Base-by-base conservation (phyloP, 2,797 vertebrate genomes). In the Anguilla obscura region DNA sequence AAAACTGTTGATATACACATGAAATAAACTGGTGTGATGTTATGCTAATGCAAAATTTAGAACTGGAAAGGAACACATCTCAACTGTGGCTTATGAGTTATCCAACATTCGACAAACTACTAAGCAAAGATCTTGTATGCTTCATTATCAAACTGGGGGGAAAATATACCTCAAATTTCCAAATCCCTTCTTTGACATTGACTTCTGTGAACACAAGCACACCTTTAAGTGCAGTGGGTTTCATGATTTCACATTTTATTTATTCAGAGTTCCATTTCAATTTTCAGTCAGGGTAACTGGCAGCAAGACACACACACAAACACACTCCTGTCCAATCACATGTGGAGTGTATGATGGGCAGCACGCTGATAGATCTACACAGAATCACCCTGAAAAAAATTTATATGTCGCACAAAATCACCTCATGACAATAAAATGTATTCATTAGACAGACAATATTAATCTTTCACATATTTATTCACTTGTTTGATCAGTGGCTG, bases 241-340 rank as follows among this genome's bases (percentile, higher is more conserved):
- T 90, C 89, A 90, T 94, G 91, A 93, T 93, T 95, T 95, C 93
- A 95, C 94, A 95, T 96, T 96, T 96, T 91, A 92, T 92, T 87
- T 74, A 71, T 85, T 86, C 48, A 86, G 88, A 74, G 80, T 92
- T 89, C 85, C 52, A 80, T 86, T 84, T 27, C 36, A 50, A 89
- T 93, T 94, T 93, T 92, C 85, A 86, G 30, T 27, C 56, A 86
- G 8, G 86, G 79, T 63, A 48, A 80, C 27, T 56, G 36, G 52
- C 16, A 36, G 80, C 86, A 84, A 87, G 40, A 40, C 16, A 30
- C 63, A 63, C 63, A 63, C 50, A 84, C 36, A 86, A 84, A 84
- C 27, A 18, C 50, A 30, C 58, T 79, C 74, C 24, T 48, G 33
- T 87, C 50, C 71, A 50, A 58, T 40, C 84, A 71, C 94, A 90